A percentile compares a stretch with the other conserved stretches of the same genome.
Evolutionary conservation across 2,797 vertebrate species (phyloP).

Genomic region (Pelodytes ibericus): DNA sequence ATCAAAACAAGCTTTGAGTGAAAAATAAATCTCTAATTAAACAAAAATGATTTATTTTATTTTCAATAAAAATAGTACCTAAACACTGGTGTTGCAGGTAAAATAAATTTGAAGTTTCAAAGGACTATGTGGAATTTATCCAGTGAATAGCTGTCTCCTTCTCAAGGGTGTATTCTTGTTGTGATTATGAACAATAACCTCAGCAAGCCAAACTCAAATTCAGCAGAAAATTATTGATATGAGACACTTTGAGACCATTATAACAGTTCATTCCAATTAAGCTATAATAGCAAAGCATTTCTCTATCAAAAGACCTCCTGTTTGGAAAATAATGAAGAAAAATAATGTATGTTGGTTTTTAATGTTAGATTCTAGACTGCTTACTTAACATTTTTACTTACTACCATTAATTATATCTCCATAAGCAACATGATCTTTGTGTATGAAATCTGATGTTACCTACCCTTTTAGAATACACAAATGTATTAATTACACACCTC

Average conservation of each 20-base stretch:
- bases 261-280: conserved; percentile 45
- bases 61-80: conserved; percentile 6
- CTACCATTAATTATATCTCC: too few relatives aligned
- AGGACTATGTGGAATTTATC: conserved; percentile 25
- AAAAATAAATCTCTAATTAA: not conserved
- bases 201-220: conserved; percentile 38
- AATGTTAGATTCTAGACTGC: conserved; percentile 8
- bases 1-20: too few relatives aligned
- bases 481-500: too few relatives aligned
- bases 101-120: conserved; percentile 41
- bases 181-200: conserved; percentile 43
- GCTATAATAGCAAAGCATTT: conserved; percentile 36
- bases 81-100: conserved; percentile 29
- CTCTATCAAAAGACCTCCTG: conserved; percentile 28
- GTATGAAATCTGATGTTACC: too few relatives aligned
- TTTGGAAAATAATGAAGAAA: conserved; percentile 32
- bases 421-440: too few relatives aligned
- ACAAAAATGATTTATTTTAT: not conserved
- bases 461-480: too few relatives aligned
- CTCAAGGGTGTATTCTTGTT: conserved; percentile 41
- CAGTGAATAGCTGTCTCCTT: conserved; percentile 9
- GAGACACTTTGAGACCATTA: conserved; percentile 40
- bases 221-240: conserved; percentile 53
- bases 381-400: conserved; percentile 9
- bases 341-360: conserved; percentile 19